phyloP scores from a whole-genome alignment of 2,113 vertebrate genomes.

The Ailuropoda melanoleuca region DNA sequence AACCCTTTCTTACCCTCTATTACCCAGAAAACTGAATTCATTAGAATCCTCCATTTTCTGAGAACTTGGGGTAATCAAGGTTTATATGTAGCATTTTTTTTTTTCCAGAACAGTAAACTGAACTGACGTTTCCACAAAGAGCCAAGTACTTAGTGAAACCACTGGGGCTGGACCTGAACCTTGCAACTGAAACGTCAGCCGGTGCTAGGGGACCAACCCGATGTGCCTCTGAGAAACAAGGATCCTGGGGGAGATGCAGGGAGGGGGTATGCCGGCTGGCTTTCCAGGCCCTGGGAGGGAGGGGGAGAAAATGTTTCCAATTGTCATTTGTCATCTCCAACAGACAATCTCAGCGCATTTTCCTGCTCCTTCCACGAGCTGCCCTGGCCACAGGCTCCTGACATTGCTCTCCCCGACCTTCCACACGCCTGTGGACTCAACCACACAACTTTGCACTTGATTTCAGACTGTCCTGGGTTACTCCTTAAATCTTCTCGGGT shows the following conservation, averaged over 20 bases:
- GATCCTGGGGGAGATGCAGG: neutral
- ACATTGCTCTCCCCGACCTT: neutral
- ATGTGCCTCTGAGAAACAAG: neutral
- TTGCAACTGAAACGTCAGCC: slow-evolving; percentile 52
- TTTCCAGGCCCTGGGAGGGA: neutral
- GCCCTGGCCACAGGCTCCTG: neutral
- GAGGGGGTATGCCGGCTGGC: neutral
- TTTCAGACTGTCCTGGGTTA: neutral
- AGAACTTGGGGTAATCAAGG: slow-evolving; percentile 59
- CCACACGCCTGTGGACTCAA: neutral
- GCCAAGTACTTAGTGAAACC: neutral
- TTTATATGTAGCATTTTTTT: neutral
- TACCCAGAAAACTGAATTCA: slow-evolving; percentile 54
- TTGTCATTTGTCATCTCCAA: neutral
- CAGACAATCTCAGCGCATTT: neutral
- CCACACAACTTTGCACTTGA: neutral
- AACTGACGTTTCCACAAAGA: slow-evolving; percentile 59
- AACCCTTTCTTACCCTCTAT: neutral
- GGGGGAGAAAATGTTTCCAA: neutral
- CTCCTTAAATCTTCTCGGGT: neutral
- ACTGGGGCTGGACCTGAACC: slow-evolving; percentile 23
- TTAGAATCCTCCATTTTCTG: slow-evolving; percentile 53
- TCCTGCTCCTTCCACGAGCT: neutral
- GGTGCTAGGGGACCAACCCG: slow-evolving; percentile 48
- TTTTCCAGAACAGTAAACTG: slow-evolving; percentile 17